These are phyloP conservation scores for Spilosoma lubricipeda DNA, from an alignment of 2,888 invertebrate species.

Conservation along the genomic window DNA sequence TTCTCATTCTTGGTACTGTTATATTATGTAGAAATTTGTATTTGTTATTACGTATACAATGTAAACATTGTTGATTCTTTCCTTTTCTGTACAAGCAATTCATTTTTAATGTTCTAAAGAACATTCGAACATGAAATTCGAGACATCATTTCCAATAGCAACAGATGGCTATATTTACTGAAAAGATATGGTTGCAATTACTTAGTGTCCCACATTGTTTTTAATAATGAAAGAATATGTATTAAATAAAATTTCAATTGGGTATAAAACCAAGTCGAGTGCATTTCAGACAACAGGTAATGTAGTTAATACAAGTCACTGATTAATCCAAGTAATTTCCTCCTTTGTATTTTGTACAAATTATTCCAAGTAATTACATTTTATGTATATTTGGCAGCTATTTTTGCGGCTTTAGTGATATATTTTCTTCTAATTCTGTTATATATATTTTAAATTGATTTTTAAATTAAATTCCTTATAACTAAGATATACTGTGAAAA, in stretches of 20 bases:
- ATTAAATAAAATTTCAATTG: not conserved
- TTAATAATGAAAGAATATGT: not conserved
- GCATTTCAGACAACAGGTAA: not conserved
- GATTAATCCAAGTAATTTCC: not conserved
- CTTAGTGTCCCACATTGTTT: not conserved
- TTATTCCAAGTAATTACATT: not conserved
- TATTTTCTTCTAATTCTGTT: too few species aligned
- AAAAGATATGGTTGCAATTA: not conserved
- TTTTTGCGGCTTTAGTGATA: too few species aligned
- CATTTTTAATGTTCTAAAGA: not conserved
- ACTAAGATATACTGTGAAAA: too few species aligned
- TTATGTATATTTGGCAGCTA: too few species aligned
- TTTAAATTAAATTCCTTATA: too few species aligned
- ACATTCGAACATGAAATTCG: not conserved
- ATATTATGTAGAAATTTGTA: not conserved
- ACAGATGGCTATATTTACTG: not conserved
- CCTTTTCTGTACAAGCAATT: not conserved
- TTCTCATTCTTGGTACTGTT: not conserved
- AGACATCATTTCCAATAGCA: not conserved
- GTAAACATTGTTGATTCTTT: not conserved
- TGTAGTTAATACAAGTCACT: not conserved
- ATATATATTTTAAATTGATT: too few species aligned
- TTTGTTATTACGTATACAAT: not conserved
- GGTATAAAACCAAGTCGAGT: not conserved
- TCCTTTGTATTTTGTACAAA: not conserved